A percentile compares a stretch with the other conserved stretches of the same genome.
These are phyloP conservation scores for Ageneiosus marmoratus DNA, from an alignment of 2,113 vertebrate genomes.

Conservation along the genomic window DNA sequence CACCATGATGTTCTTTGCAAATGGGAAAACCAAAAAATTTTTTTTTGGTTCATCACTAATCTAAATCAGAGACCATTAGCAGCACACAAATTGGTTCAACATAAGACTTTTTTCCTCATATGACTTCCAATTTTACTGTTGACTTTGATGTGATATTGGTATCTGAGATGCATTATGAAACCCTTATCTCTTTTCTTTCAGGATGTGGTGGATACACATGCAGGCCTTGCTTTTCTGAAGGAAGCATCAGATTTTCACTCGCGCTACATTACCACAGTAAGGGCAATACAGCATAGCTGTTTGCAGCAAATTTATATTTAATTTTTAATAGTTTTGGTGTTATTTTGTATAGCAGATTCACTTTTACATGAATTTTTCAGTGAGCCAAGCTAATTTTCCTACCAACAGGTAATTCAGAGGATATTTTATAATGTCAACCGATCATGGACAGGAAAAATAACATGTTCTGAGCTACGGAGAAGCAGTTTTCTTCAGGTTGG, in stretches of 20 bases:
- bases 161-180: slow-evolving; percentile 36
- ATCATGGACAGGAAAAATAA: slow-evolving; percentile 92
- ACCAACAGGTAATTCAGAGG: slow-evolving; percentile 87
- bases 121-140: slow-evolving; percentile 32
- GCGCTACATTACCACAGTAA: slow-evolving; percentile 95
- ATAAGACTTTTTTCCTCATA: neutral
- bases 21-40: neutral
- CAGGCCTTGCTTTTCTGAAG: slow-evolving; percentile 88
- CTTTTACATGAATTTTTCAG: neutral
- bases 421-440: slow-evolving; percentile 96
- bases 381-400: slow-evolving; percentile 30
- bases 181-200: slow-evolving; percentile 58
- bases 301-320: neutral
- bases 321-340: neutral
- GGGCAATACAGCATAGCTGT: slow-evolving; percentile 42
- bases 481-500: slow-evolving; percentile 91
- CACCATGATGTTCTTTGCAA: slow-evolving; percentile 9
- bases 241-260: slow-evolving; percentile 95
- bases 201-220: slow-evolving; percentile 94
- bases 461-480: slow-evolving; percentile 85
- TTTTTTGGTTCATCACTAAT: slow-evolving; percentile 9
- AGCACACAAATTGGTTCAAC: slow-evolving; percentile 25
- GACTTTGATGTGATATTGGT: slow-evolving; percentile 40
- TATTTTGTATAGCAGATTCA: neutral
- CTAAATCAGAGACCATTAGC: slow-evolving; percentile 32